Evolutionary conservation across 1,140 invertebrate species (phyloP).

Genomic region (Sycophaga agraensis): DNA sequence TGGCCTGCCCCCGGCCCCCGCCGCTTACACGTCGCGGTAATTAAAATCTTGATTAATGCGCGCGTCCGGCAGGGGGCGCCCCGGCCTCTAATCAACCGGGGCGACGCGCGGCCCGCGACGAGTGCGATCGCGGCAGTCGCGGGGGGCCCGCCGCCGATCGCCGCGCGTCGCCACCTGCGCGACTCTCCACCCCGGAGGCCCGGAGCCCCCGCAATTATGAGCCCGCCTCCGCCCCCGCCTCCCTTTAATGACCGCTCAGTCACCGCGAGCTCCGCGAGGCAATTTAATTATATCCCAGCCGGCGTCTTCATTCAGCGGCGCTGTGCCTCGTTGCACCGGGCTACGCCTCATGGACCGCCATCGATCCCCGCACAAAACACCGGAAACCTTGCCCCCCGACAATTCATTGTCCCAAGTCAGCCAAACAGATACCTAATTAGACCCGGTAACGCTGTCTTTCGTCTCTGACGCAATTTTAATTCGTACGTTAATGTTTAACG

Average conservation of each 20-base stretch:
- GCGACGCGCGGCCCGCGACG: slow-evolving; percentile 9
- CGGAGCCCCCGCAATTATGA: slow-evolving; percentile 48
- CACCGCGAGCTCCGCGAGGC: slow-evolving; percentile 39
- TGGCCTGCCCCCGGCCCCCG: slow-evolving; percentile 25
- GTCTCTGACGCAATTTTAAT: too few species aligned
- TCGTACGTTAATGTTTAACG: too few species aligned
- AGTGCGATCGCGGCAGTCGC: too few species aligned
- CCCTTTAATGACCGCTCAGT: slow-evolving; percentile 54
- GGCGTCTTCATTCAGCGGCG: slow-evolving; percentile 21
- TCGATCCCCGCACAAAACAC: too few species aligned
- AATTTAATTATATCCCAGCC: slow-evolving; percentile 49
- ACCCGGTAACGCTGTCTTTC: too few species aligned
- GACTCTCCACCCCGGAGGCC: slow-evolving; percentile 46
- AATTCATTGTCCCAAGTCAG: too few species aligned
- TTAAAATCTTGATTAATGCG: slow-evolving; percentile 58
- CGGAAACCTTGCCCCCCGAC: too few species aligned
- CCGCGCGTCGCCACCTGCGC: slow-evolving; percentile 18
- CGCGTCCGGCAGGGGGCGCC: slow-evolving; percentile 50
- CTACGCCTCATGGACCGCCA: too few species aligned
- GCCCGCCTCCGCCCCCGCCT: too few species aligned
- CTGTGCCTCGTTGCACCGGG: background rate
- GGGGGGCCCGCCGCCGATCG: too few species aligned
- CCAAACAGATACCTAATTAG: too few species aligned
- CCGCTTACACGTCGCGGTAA: slow-evolving; percentile 52
- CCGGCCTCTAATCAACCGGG: slow-evolving; percentile 37